phyloP scores from a whole-genome alignment of 2,888 invertebrate genomes.

The Calameuta filiformis region DNA sequence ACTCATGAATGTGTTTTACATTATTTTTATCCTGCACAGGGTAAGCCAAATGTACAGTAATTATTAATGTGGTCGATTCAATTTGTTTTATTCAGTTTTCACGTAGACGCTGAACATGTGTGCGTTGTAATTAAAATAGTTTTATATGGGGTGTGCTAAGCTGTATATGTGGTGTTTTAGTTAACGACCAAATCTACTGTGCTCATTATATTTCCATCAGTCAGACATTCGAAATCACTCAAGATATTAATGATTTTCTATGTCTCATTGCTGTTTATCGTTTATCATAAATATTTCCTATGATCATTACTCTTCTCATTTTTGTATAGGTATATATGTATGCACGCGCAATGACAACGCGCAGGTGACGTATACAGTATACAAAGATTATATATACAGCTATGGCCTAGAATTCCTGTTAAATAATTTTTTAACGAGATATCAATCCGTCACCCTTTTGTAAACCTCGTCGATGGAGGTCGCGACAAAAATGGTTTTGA shows the following conservation, averaged over 20 bases:
- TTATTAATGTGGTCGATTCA: not conserved
- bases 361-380: too few relatives aligned
- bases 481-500: not conserved
- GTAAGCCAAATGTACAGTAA: not conserved
- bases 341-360: too few relatives aligned
- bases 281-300: not conserved
- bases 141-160: not conserved
- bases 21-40: not conserved
- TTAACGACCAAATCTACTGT: not conserved
- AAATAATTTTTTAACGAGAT: not conserved
- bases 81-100: not conserved
- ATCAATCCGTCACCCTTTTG: not conserved
- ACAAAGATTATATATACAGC: not conserved
- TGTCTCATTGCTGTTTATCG: not conserved
- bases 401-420: not conserved
- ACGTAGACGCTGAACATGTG: not conserved
- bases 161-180: not conserved
- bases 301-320: not conserved
- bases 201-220: not conserved
- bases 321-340: not conserved
- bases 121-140: not conserved
- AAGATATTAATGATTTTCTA: not conserved
- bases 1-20: not conserved
- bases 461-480: not conserved
- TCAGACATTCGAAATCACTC: not conserved